Evolutionary conservation across 1,140 invertebrate genomes (phyloP).

Genomic region (Drosophila sucinea): DNA sequence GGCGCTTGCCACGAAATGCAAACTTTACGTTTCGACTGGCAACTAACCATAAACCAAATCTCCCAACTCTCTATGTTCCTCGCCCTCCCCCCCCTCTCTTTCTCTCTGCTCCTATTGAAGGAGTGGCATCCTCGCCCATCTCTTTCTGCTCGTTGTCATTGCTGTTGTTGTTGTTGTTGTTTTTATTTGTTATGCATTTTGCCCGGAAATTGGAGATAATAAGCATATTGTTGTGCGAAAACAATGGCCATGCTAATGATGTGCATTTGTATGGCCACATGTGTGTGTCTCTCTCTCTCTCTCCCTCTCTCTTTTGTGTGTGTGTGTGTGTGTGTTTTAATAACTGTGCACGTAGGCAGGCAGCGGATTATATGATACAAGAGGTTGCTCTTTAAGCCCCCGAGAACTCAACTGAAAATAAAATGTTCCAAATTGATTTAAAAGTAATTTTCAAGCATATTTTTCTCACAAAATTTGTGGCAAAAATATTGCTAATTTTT

Average conservation of each 20-base stretch:
- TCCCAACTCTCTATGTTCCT: background rate
- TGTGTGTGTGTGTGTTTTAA: conserved; percentile 37
- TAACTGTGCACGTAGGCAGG: conserved; percentile 49
- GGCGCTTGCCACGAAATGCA: conserved; percentile 68
- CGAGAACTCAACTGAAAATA: conserved; percentile 5
- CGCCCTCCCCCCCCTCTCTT: background rate
- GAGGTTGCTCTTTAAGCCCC: conserved; percentile 12
- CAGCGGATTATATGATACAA: conserved; percentile 6
- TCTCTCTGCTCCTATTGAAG: conserved; percentile 5
- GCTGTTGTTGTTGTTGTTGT: conserved; percentile 66
- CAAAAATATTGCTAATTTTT: too few species aligned
- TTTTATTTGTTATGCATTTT: conserved; percentile 80
- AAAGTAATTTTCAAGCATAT: background rate
- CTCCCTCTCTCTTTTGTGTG: background rate
- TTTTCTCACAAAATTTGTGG: too few species aligned
- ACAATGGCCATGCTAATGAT: conserved; percentile 76
- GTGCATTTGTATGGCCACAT: conserved; percentile 63
- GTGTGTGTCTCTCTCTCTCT: conserved; percentile 9
- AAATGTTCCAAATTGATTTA: conserved; percentile 14
- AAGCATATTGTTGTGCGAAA: conserved; percentile 79
- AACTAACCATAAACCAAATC: conserved; percentile 58
- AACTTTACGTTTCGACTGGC: conserved; percentile 72
- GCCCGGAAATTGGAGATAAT: conserved; percentile 79
- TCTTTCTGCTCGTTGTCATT: background rate
- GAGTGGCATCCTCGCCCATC: conserved; percentile 8